Percentiles rank a stretch among this genome's conserved stretches.
Evolutionary conservation across 2,113 vertebrate genomes (phyloP).

Genomic region (Crocuta crocuta): DNA sequence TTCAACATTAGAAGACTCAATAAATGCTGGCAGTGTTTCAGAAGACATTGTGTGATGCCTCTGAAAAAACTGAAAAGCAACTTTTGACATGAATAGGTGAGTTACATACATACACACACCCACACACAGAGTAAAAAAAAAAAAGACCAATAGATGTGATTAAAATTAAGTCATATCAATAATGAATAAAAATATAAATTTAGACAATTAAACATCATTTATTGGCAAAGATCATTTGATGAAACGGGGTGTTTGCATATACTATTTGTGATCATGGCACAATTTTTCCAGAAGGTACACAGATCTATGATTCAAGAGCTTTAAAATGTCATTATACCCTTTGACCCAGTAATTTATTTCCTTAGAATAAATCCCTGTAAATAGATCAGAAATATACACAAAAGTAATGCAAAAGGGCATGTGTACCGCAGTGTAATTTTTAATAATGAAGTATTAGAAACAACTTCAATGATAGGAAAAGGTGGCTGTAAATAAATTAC

Average conservation of each 20-base stretch:
- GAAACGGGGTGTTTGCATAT: slow-evolving; percentile 22
- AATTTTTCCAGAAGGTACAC: slow-evolving; percentile 18
- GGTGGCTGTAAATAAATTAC: not conserved
- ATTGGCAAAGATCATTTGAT: not conserved
- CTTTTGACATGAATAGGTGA: slow-evolving; percentile 32
- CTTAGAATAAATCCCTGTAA: slow-evolving; percentile 21
- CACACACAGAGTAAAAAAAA: not conserved
- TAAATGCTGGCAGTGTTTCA: slow-evolving; percentile 38
- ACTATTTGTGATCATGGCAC: not conserved
- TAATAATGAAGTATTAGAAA: slow-evolving; percentile 48
- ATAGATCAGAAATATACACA: slow-evolving; percentile 4
- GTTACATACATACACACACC: not conserved
- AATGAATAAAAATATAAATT: not conserved
- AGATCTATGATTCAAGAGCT: not conserved
- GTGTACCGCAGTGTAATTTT: not conserved
- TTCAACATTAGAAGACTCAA: slow-evolving; percentile 61
- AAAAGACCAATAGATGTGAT: not conserved
- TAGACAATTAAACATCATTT: not conserved
- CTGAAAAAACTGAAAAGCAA: slow-evolving; percentile 56
- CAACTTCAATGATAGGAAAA: not conserved
- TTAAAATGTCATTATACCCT: not conserved
- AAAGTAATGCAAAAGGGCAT: not conserved
- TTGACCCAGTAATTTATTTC: slow-evolving; percentile 18
- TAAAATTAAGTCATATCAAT: not conserved
- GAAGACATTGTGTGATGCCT: slow-evolving; percentile 77